A percentile compares a stretch with the other conserved stretches of the same genome.
Conservation (phyloP, 2,888 invertebrate genomes). For the Eupithecia exiguata region DNA sequence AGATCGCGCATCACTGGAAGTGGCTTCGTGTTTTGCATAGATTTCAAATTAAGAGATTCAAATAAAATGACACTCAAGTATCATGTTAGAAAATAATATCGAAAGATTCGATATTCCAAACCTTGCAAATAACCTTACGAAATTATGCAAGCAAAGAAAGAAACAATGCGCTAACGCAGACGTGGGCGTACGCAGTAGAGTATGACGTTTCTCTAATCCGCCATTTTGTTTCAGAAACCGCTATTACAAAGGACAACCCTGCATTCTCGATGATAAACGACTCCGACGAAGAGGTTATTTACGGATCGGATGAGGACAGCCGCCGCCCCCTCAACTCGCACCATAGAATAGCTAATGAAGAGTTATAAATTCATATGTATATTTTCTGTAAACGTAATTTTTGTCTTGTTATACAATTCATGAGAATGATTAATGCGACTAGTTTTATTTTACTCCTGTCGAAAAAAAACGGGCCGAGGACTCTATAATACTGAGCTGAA, state of each 20-base stretch:
- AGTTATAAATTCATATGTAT: constrained; percentile 66
- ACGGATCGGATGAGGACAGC: constrained; percentile 95
- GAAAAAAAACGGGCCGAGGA: neutral
- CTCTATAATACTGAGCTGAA: neutral
- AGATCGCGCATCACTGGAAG: too few species aligned
- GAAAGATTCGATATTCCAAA: neutral
- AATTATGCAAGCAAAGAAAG: neutral
- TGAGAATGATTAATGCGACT: constrained; percentile 18
- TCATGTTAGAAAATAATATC: too few species aligned
- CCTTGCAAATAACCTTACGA: neutral
- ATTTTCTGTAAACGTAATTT: constrained; percentile 38
- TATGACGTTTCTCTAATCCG: neutral
- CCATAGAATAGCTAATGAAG: constrained; percentile 85
- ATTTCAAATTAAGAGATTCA: too few species aligned
- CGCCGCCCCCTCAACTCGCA: constrained; percentile 90
- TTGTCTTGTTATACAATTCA: constrained; percentile 43
- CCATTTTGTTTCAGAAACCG: constrained; percentile 87
- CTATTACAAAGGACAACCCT: constrained; percentile 98
- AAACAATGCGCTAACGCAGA: constrained; percentile 15
- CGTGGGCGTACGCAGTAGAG: neutral
- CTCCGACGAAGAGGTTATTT: constrained; percentile 98
- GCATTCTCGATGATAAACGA: constrained; percentile 99
- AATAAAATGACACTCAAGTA: too few species aligned
- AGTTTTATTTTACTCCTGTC: constrained; percentile 17
- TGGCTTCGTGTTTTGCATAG: too few species aligned